Percentiles rank a stretch among this genome's conserved stretches.
phyloP scores from a whole-genome alignment of 2,888 invertebrate species.

The Idaea aversata region DNA sequence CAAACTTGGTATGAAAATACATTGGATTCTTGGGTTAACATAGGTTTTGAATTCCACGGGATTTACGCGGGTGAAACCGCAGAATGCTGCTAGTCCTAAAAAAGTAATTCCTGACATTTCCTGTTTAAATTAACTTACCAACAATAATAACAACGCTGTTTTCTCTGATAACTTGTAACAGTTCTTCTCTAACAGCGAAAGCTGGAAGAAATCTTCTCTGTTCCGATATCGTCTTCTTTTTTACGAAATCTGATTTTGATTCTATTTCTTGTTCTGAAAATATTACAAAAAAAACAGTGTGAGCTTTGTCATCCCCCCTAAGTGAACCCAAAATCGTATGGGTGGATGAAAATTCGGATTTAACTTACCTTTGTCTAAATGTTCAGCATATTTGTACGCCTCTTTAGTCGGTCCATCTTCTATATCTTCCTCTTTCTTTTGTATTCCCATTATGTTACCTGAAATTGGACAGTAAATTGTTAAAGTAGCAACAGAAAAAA shows the following conservation, averaged over 20 bases:
- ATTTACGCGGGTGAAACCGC: too few species aligned
- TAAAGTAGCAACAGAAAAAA: not conserved
- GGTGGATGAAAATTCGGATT: not conserved
- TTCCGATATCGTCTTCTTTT: conserved; percentile 89
- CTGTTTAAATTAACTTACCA: conserved; percentile 66
- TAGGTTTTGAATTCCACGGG: too few species aligned
- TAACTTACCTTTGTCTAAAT: conserved; percentile 86
- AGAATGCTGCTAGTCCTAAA: too few species aligned
- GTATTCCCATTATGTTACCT: conserved; percentile 97
- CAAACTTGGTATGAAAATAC: too few species aligned
- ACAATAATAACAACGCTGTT: conserved; percentile 98
- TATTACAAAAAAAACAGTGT: not conserved
- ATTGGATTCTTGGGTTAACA: too few species aligned
- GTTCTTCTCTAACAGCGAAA: conserved; percentile 96
- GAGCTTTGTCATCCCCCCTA: not conserved
- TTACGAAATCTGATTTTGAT: conserved; percentile 88
- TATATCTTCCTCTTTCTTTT: conserved; percentile 88
- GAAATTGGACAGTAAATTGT: conserved; percentile 27
- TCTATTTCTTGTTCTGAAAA: conserved; percentile 47
- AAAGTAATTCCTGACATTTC: too few species aligned
- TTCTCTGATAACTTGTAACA: conserved; percentile 93
- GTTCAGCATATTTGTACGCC: conserved; percentile 98
- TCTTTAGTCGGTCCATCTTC: conserved; percentile 93
- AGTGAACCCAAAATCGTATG: not conserved
- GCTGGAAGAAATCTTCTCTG: conserved; percentile 96